phyloP scores from a whole-genome alignment of 2,797 vertebrate species.

The Manis pentadactyla region DNA sequence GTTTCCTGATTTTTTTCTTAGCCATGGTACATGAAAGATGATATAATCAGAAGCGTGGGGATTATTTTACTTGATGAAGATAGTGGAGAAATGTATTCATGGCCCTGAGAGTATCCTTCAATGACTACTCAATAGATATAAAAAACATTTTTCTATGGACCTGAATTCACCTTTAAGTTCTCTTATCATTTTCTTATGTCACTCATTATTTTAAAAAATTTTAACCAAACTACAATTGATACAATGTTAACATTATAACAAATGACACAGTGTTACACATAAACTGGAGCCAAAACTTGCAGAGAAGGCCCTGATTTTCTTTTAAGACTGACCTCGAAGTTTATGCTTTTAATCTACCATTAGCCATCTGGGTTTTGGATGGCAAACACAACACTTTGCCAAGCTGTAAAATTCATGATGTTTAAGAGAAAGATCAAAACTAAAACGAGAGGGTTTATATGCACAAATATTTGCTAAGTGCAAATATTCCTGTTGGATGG shows the following conservation, averaged over 20 bases:
- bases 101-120: not conserved
- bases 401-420: slow-evolving; percentile 78
- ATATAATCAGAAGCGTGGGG: not conserved
- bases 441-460: slow-evolving; percentile 72
- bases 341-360: slow-evolving; percentile 63
- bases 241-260: not conserved
- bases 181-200: slow-evolving; percentile 29
- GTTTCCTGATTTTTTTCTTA: not conserved
- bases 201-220: slow-evolving; percentile 37
- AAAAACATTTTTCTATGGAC: not conserved
- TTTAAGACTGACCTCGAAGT: slow-evolving; percentile 46
- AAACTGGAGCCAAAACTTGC: not conserved
- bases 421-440: slow-evolving; percentile 80
- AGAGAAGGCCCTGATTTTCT: not conserved
- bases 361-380: slow-evolving; percentile 76
- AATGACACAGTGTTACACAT: not conserved
- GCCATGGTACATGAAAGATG: not conserved
- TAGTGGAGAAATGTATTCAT: not conserved
- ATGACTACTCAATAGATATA: not conserved
- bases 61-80: not conserved
- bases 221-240: slow-evolving; percentile 22
- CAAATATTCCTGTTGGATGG: slow-evolving; percentile 80
- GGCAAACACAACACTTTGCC: slow-evolving; percentile 75
- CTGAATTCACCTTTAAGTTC: not conserved
- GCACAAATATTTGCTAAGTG: slow-evolving; percentile 75